Conservation (phyloP, 2,113 vertebrate genomes). For the Lasiurus borealis region DNA sequence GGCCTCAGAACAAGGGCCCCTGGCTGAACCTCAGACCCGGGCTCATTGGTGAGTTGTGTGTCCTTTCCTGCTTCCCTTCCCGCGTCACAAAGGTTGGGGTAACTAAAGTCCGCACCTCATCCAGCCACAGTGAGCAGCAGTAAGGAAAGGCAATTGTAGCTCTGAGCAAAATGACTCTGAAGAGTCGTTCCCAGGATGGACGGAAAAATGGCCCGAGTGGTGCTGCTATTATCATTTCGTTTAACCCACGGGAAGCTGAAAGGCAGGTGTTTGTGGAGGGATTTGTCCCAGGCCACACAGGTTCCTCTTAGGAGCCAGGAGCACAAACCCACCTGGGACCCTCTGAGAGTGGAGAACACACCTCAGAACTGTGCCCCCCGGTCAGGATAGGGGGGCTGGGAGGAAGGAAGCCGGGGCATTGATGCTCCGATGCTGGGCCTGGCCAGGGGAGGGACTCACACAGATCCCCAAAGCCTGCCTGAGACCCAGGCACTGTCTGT, state of each 20-base stretch:
- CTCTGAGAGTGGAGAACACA: neutral
- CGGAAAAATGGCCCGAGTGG: no score
- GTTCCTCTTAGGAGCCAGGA: neutral
- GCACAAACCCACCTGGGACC: neutral
- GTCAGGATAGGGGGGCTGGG: accelerated
- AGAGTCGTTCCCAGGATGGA: neutral
- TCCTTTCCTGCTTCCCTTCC: neutral
- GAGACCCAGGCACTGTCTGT: neutral
- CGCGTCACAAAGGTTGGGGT: neutral
- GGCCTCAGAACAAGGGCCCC: neutral
- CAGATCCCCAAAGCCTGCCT: neutral
- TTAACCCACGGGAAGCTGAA: neutral
- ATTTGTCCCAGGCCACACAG: neutral
- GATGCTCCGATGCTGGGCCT: neutral
- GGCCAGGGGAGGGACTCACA: neutral
- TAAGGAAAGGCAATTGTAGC: neutral
- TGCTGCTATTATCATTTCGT: neutral
- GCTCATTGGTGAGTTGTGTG: neutral
- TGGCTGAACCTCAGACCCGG: neutral
- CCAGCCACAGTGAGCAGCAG: neutral
- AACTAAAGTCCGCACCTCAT: neutral
- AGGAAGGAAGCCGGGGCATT: neutral
- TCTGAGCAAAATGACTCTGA: neutral
- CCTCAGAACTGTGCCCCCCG: neutral
- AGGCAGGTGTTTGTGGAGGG: neutral